Percentiles rank a stretch among this genome's conserved stretches.
phyloP scores from a whole-genome alignment of 2,113 vertebrate species.

The Micronycteris hirsuta region DNA sequence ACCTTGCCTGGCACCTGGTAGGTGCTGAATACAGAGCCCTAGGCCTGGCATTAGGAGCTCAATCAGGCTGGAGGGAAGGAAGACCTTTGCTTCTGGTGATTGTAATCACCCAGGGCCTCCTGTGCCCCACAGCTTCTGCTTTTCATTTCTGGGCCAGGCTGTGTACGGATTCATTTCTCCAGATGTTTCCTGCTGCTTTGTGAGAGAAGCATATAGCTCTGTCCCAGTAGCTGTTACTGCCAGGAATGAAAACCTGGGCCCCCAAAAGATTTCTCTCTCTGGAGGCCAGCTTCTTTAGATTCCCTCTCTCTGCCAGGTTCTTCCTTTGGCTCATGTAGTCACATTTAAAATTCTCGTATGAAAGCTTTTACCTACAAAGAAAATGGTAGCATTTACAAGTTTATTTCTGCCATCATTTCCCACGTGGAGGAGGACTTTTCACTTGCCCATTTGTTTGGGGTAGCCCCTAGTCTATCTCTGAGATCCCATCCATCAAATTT shows the following conservation, averaged over 20 bases:
- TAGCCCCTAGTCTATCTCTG: neutral
- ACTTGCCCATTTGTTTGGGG: neutral
- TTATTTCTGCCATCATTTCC: neutral
- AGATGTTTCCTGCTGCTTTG: slow-evolving; percentile 22
- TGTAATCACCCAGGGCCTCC: neutral
- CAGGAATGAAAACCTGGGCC: neutral
- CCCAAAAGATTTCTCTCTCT: neutral
- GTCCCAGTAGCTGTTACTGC: neutral
- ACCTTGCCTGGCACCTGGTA: neutral
- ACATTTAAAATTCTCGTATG: neutral
- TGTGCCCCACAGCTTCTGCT: neutral
- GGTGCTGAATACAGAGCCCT: neutral
- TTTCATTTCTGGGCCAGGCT: neutral
- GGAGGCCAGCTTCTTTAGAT: neutral
- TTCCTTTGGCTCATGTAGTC: neutral
- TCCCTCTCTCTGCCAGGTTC: neutral
- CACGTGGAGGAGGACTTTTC: neutral
- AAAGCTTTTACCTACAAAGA: neutral
- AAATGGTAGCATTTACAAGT: neutral
- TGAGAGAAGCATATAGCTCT: neutral
- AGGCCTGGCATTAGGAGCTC: neutral
- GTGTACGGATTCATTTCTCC: neutral
- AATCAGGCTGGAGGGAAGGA: neutral
- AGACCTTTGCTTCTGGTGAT: neutral
- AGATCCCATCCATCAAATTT: neutral